A percentile compares a stretch with the other conserved stretches of the same genome.
phyloP scores from a whole-genome alignment of 2,888 invertebrate genomes.

The Drosophila algonquin region DNA sequence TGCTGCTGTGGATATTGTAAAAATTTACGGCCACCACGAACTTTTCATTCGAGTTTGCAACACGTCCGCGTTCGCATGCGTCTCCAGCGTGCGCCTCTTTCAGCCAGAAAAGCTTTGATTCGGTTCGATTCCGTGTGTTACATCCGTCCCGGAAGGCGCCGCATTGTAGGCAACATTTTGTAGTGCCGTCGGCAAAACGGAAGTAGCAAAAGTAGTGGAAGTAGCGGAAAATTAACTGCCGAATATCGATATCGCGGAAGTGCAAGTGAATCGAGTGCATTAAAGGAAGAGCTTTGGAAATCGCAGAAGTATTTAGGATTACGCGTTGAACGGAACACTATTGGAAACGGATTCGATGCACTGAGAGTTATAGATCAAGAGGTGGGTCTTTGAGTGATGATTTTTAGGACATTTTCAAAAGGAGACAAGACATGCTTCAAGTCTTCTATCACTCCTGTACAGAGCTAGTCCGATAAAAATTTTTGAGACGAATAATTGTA shows the following conservation, averaged over 20 bases:
- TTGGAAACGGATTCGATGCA: constrained; percentile 4
- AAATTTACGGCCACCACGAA: constrained; percentile 66
- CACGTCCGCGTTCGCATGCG: constrained; percentile 68
- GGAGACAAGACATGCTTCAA: too few relatives aligned
- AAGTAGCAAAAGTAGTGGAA: constrained; percentile 1
- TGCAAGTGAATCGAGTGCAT: constrained; percentile 8
- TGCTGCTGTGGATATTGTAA: constrained; percentile 68
- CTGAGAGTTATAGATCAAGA: neutral
- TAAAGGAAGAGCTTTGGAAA: neutral
- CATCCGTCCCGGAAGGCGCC: constrained; percentile 34
- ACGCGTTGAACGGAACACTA: neutral
- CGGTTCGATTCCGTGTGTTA: constrained; percentile 16
- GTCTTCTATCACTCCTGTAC: neutral
- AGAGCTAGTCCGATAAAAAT: too few relatives aligned
- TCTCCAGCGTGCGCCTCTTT: constrained; percentile 18
- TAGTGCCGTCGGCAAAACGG: constrained; percentile 55
- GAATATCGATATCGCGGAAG: neutral
- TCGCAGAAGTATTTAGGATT: constrained; percentile 11
- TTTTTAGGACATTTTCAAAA: neutral
- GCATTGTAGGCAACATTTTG: constrained; percentile 56
- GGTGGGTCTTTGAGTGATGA: constrained; percentile 14
- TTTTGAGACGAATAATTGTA: neutral
- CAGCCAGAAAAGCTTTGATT: constrained; percentile 19
- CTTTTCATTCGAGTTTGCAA: constrained; percentile 76
- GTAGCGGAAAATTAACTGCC: neutral